Base-by-base conservation (phyloP, 2,797 vertebrate species). In the Sebastes jordani region DNA sequence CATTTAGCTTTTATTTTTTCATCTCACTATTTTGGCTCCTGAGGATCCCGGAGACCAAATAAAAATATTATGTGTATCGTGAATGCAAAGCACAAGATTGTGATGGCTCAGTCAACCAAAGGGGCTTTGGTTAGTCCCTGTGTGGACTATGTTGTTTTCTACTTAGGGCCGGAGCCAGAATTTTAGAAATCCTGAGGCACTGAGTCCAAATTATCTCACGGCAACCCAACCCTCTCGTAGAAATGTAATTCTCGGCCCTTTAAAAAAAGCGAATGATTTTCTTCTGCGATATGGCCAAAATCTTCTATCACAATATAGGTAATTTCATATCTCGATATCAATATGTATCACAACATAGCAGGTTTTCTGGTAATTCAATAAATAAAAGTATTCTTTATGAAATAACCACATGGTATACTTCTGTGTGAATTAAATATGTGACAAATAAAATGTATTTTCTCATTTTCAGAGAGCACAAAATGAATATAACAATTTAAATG, bases 31-130 rank as follows among this genome's bases (percentile, higher is more conserved):
- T 74, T 63, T 66, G 9, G 34, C 49, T 54, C 36, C 46, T 11
- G 55, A 73, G 22, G n/a, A 81, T 71, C 74, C 55, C 58, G 8
- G 32, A 82, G 82, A 82, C 58, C 63, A 76, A 64, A 82, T 78
- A 25, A 71, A 59, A 84, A 78, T 65, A 75, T 78, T 38, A 76
- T 74, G 64, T 66, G 52, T 20, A 49, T 68, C 34, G 72, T 82
- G 76, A 78, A 80, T 67, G 29, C 60, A 74, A 83, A 86, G 68
- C 34, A 38, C 32, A 20, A 29, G 56, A 72, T 49, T 75, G 23
- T 56, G 36, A 79, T 62, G 58, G 67, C 56, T 71, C 49, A 58
- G 46, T 73, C 70, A 68, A 71, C 46, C 56, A 63, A 68, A 38
- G 25, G 20, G 42, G 10, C 62, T 60, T 38, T 76, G 32, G 13